A percentile compares a stretch with the other conserved stretches of the same genome.
These are phyloP conservation scores for Chaetodon trifasciatus DNA, from an alignment of 2,797 vertebrate species.

Conservation along the genomic window DNA sequence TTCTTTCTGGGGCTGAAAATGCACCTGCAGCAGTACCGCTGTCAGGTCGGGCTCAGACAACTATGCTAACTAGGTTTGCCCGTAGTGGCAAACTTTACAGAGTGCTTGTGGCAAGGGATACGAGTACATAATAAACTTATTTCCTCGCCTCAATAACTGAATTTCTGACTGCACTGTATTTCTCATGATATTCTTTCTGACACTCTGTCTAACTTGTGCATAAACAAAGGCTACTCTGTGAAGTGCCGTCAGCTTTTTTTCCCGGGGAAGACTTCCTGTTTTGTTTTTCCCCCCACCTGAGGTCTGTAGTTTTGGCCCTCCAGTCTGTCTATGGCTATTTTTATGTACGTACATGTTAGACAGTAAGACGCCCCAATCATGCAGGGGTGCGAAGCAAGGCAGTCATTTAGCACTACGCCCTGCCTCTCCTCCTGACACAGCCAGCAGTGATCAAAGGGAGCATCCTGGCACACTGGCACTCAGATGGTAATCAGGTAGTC, in stretches of 20 bases:
- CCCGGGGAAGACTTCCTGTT: neutral
- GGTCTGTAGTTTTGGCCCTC: neutral
- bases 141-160: conserved; percentile 28
- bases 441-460: conserved; percentile 44
- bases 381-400: conserved; percentile 43
- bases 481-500: conserved; percentile 44
- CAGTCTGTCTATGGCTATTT: neutral
- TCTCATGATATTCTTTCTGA: conserved; percentile 31
- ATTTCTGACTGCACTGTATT: conserved; percentile 23
- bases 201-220: conserved; percentile 5
- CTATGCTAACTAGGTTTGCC: conserved; percentile 66
- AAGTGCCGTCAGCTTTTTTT: neutral
- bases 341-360: neutral
- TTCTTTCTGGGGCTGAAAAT: conserved; percentile 67
- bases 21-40: conserved; percentile 61
- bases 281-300: neutral
- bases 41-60: conserved; percentile 57
- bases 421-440: conserved; percentile 23
- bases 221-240: conserved; percentile 38
- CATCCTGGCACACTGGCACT: conserved; percentile 37
- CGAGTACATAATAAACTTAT: conserved; percentile 27
- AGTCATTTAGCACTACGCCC: conserved; percentile 37
- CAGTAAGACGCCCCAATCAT: conserved; percentile 15
- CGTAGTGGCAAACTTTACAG: conserved; percentile 49
- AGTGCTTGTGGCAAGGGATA: conserved; percentile 35